Evolutionary conservation across 2,797 vertebrate species (phyloP).

Genomic region (Arnoldichthys spilopterus): DNA sequence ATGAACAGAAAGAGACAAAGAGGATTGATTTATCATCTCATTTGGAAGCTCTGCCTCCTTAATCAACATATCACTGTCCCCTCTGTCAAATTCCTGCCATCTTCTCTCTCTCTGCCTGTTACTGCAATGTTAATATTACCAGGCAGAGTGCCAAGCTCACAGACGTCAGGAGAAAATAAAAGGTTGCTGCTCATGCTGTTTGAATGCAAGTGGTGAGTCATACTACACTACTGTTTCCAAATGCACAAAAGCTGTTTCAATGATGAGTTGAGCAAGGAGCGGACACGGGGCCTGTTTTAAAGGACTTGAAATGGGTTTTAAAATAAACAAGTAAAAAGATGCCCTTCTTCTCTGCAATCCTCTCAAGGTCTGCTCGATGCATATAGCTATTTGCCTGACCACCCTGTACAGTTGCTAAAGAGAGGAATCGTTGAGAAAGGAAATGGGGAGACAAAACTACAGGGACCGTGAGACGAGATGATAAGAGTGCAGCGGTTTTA

Average conservation of each 20-base stretch:
- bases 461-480: slow-evolving; percentile 46
- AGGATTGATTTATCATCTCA: slow-evolving; percentile 45
- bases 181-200: slow-evolving; percentile 49
- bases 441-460: slow-evolving; percentile 33
- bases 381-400: slow-evolving; percentile 23
- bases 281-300: slow-evolving; percentile 33
- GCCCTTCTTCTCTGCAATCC: slow-evolving; percentile 53
- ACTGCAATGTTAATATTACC: slow-evolving; percentile 44
- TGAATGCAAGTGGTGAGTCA: slow-evolving; percentile 44
- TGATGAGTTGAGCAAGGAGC: slow-evolving; percentile 58
- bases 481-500: slow-evolving; percentile 48
- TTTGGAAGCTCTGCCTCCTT: slow-evolving; percentile 34
- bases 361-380: slow-evolving; percentile 37
- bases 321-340: slow-evolving; percentile 48
- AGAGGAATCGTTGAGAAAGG: slow-evolving; percentile 25
- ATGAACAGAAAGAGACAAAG: slow-evolving; percentile 35
- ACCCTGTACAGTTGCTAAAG: slow-evolving; percentile 30
- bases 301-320: slow-evolving; percentile 6
- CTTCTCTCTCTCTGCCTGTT: slow-evolving; percentile 37
- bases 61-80: slow-evolving; percentile 43
- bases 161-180: slow-evolving; percentile 24
- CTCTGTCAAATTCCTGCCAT: slow-evolving; percentile 33
- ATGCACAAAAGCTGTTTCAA: slow-evolving; percentile 63
- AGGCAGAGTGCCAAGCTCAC: slow-evolving; percentile 52
- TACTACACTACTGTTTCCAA: slow-evolving; percentile 53